Conservation (phyloP, 1,140 invertebrate genomes). For the Drosophila sturtevanti region DNA sequence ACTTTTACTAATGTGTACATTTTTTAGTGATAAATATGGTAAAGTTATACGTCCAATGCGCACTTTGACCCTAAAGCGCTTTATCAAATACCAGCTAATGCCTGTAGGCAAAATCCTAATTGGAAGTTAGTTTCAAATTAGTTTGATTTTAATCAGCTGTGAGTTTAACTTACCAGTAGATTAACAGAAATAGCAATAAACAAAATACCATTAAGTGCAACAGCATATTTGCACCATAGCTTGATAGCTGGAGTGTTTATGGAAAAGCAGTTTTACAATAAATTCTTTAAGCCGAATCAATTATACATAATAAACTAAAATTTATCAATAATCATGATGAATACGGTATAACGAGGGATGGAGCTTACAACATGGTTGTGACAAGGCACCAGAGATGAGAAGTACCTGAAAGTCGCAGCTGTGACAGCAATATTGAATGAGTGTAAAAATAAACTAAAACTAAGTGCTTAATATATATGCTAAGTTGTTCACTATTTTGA, state of each 20-base stretch:
- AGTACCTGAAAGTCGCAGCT: background rate
- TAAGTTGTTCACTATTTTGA: too few species aligned
- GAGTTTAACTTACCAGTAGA: constrained; percentile 67
- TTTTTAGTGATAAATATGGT: constrained; percentile 86
- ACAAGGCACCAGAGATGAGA: background rate
- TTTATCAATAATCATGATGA: constrained; percentile 5
- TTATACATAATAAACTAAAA: constrained; percentile 7
- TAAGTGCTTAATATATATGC: too few species aligned
- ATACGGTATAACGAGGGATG: background rate
- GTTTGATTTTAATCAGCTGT: constrained; percentile 4
- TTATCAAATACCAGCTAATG: constrained; percentile 86
- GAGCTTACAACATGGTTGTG: background rate
- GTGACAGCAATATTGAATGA: background rate
- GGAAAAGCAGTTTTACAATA: background rate
- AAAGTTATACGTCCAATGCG: constrained; percentile 87
- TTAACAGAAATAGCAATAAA: constrained; percentile 59
- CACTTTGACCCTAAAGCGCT: constrained; percentile 86
- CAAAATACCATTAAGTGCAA: constrained; percentile 63
- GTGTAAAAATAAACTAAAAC: background rate
- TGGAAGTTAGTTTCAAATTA: constrained; percentile 18
- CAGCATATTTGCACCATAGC: constrained; percentile 60
- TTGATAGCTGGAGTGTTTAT: background rate
- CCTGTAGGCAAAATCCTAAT: constrained; percentile 86
- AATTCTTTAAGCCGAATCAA: background rate
- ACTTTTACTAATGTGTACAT: constrained; percentile 87